Base-by-base conservation (phyloP, 1,140 invertebrate genomes). In the Octopus bimaculoides region DNA sequence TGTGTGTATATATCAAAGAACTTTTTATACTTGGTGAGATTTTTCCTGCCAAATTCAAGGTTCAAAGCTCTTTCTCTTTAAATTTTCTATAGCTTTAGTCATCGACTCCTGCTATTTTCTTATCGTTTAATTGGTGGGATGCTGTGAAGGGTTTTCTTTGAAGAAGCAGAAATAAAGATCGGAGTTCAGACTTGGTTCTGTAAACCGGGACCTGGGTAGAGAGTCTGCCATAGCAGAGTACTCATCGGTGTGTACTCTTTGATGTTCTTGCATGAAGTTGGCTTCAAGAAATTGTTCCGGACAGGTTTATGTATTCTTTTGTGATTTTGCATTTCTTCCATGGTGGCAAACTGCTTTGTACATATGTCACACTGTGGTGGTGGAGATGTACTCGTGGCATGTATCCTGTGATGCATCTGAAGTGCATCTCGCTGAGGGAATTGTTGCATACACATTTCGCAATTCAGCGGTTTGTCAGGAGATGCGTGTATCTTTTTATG, bases 341-440 rank as follows among this genome's bases (percentile, higher is more conserved):
- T 71, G 66, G 66, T 71, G 66, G 66, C 66, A 71, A 71, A 71
- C 66, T 71, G 66, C 66, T 71, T 71, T 20, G 66, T 14, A 71
- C 66, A 71, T n/a, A 71, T 14, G 66, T 71, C 66, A 71, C 66
- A 71, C 66, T 71, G 66, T 20, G 66, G 26, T 8, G 66, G 66
- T 9, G 66, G 17, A 9, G 7, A 6, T n/a, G 8, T 71, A 5
- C 17, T 20, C 9, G 56, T 17, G 17, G 56, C 56, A 17, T 71
- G 66, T 17, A 20, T 71, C 3, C 66, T 71, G 17, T 20, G 17
- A 5, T 71, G 66, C 66, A 71, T 71, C 66, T 71, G 66, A 9
- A 71, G 66, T 0, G 66, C 66, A 17, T 71, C 66, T 20, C 66
- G 17, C 14, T 71, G 66, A 5, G 66, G 17, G 66, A 71, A 71